phyloP scores from a whole-genome alignment of 2,113 vertebrate species.

The Campylomormyrus tamandua region DNA sequence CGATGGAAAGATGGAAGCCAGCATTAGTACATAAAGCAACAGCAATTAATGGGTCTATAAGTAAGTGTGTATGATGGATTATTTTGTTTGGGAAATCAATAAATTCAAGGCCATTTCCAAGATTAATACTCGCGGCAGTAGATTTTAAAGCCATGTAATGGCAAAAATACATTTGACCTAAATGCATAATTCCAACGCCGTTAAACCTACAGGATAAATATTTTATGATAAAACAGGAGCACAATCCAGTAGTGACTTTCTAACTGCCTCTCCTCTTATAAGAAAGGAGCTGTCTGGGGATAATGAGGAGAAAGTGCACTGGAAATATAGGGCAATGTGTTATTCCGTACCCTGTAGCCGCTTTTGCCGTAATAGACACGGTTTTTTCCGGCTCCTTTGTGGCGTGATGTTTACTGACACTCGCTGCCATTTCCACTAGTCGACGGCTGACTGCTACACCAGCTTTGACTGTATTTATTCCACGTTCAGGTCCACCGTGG shows the following conservation, averaged over 20 bases:
- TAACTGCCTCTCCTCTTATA: background rate
- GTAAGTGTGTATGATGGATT: slow-evolving; percentile 12
- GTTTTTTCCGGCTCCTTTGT: background rate
- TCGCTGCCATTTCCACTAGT: background rate
- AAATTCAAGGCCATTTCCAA: slow-evolving; percentile 6
- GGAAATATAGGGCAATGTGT: background rate
- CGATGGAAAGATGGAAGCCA: background rate
- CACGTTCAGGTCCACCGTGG: background rate
- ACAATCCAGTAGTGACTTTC: background rate
- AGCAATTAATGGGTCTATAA: slow-evolving; percentile 10
- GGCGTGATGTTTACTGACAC: background rate
- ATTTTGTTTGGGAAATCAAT: background rate
- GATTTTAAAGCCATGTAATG: background rate
- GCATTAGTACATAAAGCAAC: background rate
- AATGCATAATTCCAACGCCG: background rate
- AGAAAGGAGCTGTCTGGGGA: background rate
- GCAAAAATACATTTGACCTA: slow-evolving; percentile 4
- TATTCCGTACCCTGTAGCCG: background rate
- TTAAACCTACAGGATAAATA: background rate
- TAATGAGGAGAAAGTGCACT: background rate
- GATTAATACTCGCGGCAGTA: background rate
- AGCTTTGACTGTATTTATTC: background rate
- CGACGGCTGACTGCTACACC: background rate
- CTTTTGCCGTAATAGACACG: background rate
- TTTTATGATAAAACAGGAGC: background rate